Percentiles rank a stretch among this genome's conserved stretches.
Conservation (phyloP, 2,888 invertebrate species). For the Ectemnius lituratus region DNA sequence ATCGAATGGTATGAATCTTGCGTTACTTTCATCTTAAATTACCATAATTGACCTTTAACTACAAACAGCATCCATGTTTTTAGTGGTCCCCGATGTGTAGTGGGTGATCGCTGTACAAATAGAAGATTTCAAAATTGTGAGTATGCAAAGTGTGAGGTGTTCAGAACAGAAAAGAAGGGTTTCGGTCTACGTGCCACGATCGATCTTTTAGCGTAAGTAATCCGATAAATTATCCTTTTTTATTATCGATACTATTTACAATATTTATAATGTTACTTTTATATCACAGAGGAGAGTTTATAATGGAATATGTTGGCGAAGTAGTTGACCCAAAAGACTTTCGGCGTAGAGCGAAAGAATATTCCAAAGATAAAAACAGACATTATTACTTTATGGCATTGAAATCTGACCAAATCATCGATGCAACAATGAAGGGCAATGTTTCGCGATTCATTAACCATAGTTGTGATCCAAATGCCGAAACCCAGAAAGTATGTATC, state of each 20-base stretch:
- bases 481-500: constrained; percentile 89
- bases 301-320: constrained; percentile 99
- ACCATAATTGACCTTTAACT: background rate
- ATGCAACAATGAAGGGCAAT: constrained; percentile 97
- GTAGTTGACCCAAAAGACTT: constrained; percentile 95
- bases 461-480: constrained; percentile 98
- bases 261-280: constrained; percentile 12
- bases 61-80: constrained; percentile 71
- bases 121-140: constrained; percentile 94
- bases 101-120: constrained; percentile 95
- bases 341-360: constrained; percentile 90
- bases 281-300: constrained; percentile 88
- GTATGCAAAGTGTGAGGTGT: constrained; percentile 91
- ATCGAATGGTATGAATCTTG: constrained; percentile 91
- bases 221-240: constrained; percentile 12
- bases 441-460: constrained; percentile 99
- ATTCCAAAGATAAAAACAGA: constrained; percentile 92
- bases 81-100: constrained; percentile 94
- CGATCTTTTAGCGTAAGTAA: constrained; percentile 85
- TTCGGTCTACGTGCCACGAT: constrained; percentile 91
- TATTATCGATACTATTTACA: background rate
- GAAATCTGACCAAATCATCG: constrained; percentile 95
- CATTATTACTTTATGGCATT: constrained; percentile 99
- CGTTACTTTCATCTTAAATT: constrained; percentile 10
- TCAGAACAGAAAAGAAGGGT: constrained; percentile 96